Base-by-base conservation (phyloP, 64 coral and sea anemone species). In the Acropora tenuis region DNA sequence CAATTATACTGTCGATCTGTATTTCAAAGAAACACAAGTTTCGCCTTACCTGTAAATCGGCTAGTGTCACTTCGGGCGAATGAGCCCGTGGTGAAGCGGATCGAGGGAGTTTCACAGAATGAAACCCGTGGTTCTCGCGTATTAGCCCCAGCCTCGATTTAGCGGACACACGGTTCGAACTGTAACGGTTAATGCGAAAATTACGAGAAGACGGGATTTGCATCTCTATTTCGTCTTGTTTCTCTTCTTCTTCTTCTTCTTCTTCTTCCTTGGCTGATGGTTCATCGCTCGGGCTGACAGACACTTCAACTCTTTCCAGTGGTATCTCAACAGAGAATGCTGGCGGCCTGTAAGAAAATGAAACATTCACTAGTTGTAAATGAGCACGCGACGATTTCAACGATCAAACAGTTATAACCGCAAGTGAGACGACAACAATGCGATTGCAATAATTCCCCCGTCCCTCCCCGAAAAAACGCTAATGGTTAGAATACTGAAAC, bases 111-210 rank as follows among this genome's bases (percentile, higher is more conserved):
- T 85, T 85, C 8, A 85, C 82, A 9, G 82, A 85, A 71, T 85
- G 82, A 71, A 85, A 85, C 8, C 82, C 82, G 16, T 72, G 15
- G 8, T 85, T 85, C 7, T 18, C 65, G 18, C 82, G 68, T n/a
- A 85, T 85, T 6, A 85, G 19, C 9, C 82, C 82, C 16, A 85
- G 66, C 8, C 65, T 85, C 44, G 82, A 85, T 71, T 85, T 85
- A 8, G 82, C 82, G 2, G 82, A 85, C 8, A 43, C 50, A 12
- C 82, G 61, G 82, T 69, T 48, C 16, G 43, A 45, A 30, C 43
- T 71, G 45, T 7, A 12, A 8, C 61, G 65, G 16, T 85, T 72
- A 1, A 50, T 45, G 45, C 61, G 7, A 55, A 10, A 10, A 13
- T 13, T n/a, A 16, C 13, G 4, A 2, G 0, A 11, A 15, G 43